phyloP scores from a whole-genome alignment of 2,113 vertebrate species.

The Procavia capensis region DNA sequence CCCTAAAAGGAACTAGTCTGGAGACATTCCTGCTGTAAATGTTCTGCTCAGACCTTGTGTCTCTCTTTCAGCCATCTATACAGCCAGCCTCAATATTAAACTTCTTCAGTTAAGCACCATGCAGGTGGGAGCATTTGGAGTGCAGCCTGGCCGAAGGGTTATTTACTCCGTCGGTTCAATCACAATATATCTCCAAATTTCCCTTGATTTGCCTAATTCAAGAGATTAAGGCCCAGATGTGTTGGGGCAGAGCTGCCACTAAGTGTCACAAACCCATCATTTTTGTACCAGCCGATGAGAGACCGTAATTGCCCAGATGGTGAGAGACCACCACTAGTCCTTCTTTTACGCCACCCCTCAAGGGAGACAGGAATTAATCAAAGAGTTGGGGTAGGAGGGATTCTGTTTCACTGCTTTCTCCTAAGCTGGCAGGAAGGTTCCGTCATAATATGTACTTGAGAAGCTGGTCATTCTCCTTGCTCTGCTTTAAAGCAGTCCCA shows the following conservation, averaged over 20 bases:
- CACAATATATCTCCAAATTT: constrained; percentile 61
- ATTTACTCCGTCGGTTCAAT: constrained; percentile 68
- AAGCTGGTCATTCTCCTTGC: constrained; percentile 27
- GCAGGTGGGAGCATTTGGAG: constrained; percentile 24
- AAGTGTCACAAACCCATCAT: constrained; percentile 75
- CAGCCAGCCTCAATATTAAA: neutral
- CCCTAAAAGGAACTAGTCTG: neutral
- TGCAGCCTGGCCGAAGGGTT: neutral
- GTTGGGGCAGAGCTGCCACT: constrained; percentile 60
- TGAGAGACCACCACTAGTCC: constrained; percentile 62
- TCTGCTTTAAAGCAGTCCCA: neutral
- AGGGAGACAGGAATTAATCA: constrained; percentile 66
- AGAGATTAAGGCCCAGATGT: constrained; percentile 72
- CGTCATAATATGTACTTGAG: constrained; percentile 63
- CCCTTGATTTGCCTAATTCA: constrained; percentile 73
- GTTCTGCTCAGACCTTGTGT: neutral
- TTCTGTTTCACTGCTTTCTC: neutral
- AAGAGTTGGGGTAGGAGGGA: constrained; percentile 10
- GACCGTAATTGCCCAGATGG: constrained; percentile 80
- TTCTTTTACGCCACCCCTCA: constrained; percentile 53
- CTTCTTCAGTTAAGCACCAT: neutral
- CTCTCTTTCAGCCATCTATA: neutral
- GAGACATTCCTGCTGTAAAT: neutral
- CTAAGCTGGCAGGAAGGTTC: constrained; percentile 1
- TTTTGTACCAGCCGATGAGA: constrained; percentile 70